These are phyloP conservation scores for Megaceryle torquata DNA, from an alignment of 2,113 vertebrate genomes.

Conservation along the genomic window DNA sequence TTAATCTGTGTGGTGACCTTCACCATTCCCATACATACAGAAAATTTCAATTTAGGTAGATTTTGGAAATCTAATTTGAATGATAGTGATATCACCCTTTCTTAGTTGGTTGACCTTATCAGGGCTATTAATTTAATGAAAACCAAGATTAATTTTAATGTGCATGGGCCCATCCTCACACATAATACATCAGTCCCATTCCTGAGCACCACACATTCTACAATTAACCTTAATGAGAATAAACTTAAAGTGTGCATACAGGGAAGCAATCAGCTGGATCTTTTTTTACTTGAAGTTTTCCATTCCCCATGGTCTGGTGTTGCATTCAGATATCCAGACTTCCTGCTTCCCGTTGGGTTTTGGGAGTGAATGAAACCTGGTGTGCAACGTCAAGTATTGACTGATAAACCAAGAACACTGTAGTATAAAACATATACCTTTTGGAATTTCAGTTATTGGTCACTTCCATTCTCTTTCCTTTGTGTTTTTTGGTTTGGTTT, in stretches of 20 bases:
- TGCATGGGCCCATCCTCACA: neutral
- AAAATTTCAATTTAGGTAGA: conserved; percentile 15
- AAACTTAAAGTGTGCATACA: neutral
- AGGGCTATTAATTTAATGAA: conserved; percentile 33
- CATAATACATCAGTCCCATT: neutral
- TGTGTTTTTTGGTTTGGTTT: too few species aligned
- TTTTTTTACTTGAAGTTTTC: neutral
- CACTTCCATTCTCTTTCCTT: neutral
- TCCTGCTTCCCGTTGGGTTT: neutral
- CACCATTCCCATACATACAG: conserved; percentile 3
- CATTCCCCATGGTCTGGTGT: neutral
- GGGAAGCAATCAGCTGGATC: neutral
- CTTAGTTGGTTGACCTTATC: conserved; percentile 24
- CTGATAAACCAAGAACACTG: neutral
- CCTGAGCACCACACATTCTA: neutral
- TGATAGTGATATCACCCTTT: neutral
- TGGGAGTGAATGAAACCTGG: neutral
- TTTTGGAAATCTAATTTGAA: conserved; percentile 30
- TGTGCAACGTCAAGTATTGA: neutral
- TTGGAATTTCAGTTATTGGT: neutral
- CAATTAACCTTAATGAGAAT: neutral
- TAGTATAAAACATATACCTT: neutral
- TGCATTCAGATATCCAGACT: neutral
- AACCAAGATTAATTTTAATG: conserved; percentile 19
- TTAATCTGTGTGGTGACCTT: conserved; percentile 31